Evolutionary conservation across 2,113 vertebrate genomes (phyloP), one percentile per base, ranked within the genome.

Genomic region (Pluvianellus socialis): DNA sequence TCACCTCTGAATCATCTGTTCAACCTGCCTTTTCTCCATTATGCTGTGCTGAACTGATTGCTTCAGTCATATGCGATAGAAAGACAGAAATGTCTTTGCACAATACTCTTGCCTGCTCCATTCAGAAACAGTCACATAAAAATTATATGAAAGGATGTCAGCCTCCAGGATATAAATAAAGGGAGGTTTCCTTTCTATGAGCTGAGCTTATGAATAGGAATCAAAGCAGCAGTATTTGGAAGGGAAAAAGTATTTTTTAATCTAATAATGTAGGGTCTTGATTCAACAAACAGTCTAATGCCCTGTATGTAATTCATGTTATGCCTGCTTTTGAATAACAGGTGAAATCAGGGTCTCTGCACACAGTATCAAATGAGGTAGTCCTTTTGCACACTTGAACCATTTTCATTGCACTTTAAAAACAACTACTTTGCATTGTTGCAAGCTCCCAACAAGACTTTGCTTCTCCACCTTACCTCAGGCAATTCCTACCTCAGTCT

Each of bases 1-100:
- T 94, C 79, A 86, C 71, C 79, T 83, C 88, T 94, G 90, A 95
- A 66, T 94, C 81, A 88, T 79, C 90, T 92, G 32, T 70, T 88
- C 79, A 83, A 4, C 83, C 65, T 92, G 79, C 50, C 75, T 82
- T 94, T 93, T 94, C 61, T 85, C 38, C 75, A 55, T 74, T 90
- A 49, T 12, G 59, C 74, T 94, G 85, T 73, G 87, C 47, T 67
- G 85, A 88, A 72, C 42, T 83, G 67, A 88, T 73, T 77, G 15
- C 38, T 90, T 86, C 90, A 86, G 79, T 50, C 32, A 19, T 8
- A 53, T 17, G 16, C 93, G 70, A 33, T 1, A 40, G 21, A 30
- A 47, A 85, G 66, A 66, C 17, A 30, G 32, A 86, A 88, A 77
- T 44, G 47, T 47, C 70, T 91, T 79, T 93, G 42, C 5, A 11